phyloP scores from a whole-genome alignment of 1,140 invertebrate species.

The Metaphire vulgaris region DNA sequence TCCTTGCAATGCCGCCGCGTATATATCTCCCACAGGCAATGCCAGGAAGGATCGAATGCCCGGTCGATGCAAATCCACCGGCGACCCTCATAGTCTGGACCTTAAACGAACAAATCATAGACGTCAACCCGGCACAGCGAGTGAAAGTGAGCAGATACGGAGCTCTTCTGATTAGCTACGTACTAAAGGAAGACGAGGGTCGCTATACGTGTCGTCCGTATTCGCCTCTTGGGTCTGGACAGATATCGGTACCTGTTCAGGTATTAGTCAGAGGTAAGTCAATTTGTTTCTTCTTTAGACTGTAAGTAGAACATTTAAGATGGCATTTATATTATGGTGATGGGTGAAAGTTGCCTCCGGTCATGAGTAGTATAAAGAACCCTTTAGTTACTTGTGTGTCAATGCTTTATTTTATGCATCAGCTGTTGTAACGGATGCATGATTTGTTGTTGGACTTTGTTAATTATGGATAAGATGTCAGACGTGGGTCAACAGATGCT shows the following conservation, averaged over 20 bases:
- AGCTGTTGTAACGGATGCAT: too few species aligned
- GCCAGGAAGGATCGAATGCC: constrained; percentile 88
- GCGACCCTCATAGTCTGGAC: constrained; percentile 88
- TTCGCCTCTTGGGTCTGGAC: constrained; percentile 84
- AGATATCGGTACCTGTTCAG: constrained; percentile 85
- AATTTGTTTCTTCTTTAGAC: too few species aligned
- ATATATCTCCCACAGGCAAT: constrained; percentile 88
- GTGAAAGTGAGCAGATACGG: constrained; percentile 30
- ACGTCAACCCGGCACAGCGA: not conserved
- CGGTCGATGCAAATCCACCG: constrained; percentile 90
- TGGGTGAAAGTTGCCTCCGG: too few species aligned
- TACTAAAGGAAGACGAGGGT: constrained; percentile 60
- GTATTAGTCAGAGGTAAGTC: constrained; percentile 77
- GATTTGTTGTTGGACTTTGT: too few species aligned
- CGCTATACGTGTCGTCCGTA: constrained; percentile 90
- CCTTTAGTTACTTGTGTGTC: too few species aligned
- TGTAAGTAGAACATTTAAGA: too few species aligned
- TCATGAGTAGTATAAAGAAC: too few species aligned
- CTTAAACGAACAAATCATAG: constrained; percentile 41
- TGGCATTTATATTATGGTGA: too few species aligned
- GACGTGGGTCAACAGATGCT: too few species aligned
- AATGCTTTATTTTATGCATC: too few species aligned
- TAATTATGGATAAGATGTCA: too few species aligned
- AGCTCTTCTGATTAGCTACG: constrained; percentile 40
- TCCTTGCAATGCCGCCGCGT: constrained; percentile 68